Evolutionary conservation across 2,797 vertebrate genomes (phyloP), one percentile per base, ranked within the genome.

Genomic region (Coregonus ussuriensis): DNA sequence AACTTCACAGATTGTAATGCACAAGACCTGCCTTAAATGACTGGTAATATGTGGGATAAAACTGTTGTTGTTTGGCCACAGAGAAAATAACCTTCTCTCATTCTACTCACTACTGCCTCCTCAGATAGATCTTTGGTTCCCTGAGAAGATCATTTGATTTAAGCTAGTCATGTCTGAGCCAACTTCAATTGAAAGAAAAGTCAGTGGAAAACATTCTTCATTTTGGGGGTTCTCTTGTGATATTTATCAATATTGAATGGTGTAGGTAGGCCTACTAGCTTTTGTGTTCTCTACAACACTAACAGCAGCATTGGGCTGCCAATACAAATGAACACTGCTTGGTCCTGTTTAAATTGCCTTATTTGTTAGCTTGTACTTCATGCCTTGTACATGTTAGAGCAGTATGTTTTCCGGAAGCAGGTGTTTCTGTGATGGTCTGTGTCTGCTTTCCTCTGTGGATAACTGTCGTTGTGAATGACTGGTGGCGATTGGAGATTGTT

Each of bases 291-390:
- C 31, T 65, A 78, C 72, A 71, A 35, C 31, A 74, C 53, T 70
- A 71, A 76, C 82, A 74, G 71, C 79, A 78, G 87, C 86, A 1
- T 77, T 87, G 81, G 87, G 79, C 82, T 86, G 84, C 82, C 82
- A 81, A 65, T 83, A 82, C 83, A 80, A 75, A 82, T 81, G 83
- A 82, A 82, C 59, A 85, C 79, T 78, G 87, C 77, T 81, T 75
- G 75, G 41, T 47, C 41, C 41, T 47, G 9, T 47, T 47, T 47
- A 47, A 47, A 9, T 47, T 47, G 41, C 41, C 41, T 47, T 47
- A 47, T 87, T 90, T 81, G 82, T 85, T 90, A 83, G 87, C 87
- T 85, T 81, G 88, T 91, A 88, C 85, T 87, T 91, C 83, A 83
- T 81, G 83, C 84, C 72, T 82, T 47, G 9, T 47, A 47, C 41